Evolutionary conservation across 2,797 vertebrate species (phyloP), one percentile per base, ranked within the genome.

Genomic region (Argya squamiceps): DNA sequence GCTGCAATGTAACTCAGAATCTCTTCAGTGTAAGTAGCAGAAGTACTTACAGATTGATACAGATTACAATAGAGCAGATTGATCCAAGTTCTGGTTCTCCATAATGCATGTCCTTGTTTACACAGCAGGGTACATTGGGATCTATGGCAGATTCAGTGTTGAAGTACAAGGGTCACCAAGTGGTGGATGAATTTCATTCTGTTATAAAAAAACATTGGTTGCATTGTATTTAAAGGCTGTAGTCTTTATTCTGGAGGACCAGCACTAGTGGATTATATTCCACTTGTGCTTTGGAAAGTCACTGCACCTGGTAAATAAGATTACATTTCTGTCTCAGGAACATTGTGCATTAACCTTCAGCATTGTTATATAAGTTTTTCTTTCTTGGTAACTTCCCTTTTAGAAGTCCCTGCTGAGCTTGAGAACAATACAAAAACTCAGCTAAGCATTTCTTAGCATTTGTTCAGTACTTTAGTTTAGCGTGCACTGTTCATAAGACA

Each of bases 401-500:
- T 67, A 69, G 41, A 84, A 70, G 23, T 58, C 19, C 15, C 17
- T 21, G 4, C 39, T 81, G 60, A 90, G 29, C 69, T 91, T 88
- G 49, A 67, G 49, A 89, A 84, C 63, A 85, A 22, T 19, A 60
- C 14, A 88, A 83, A 80, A 44, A 23, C 53, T 21, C 49, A 56
- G 47, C 80, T 88, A 64, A 82, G 53, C 24, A 44, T 95, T 93
- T 94, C 63, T 73, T 92, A 91, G 52, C 50, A 15, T 93, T 94
- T 97, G 9, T 90, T 96, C 70, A 80, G 68, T 95, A 89, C 50
- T 96, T 78, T 92, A 92, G 84, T 91, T 94, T 74, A 95, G 56
- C 73, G 17, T 84, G 62, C 64, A 29, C 39, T 94, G 34, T 92
- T 94, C 84, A 85, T 95, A 94, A 63, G 84, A 84, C 64, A 50